Conservation (phyloP, 2,797 vertebrate genomes). For the Gymnoscopelus microlampas region DNA sequence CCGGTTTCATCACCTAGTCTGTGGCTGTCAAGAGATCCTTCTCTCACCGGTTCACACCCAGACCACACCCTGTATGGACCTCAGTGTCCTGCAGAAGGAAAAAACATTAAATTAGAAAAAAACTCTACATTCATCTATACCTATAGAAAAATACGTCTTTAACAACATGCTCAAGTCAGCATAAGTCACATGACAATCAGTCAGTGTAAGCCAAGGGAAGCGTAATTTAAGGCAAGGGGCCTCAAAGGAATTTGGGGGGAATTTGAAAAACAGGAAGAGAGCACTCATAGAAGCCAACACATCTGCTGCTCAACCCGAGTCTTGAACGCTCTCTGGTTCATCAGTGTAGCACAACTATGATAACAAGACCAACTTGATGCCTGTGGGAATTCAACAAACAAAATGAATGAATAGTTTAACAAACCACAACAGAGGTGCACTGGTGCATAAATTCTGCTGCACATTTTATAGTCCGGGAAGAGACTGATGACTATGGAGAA, state of each 20-base stretch:
- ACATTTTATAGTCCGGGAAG: slow-evolving; percentile 18
- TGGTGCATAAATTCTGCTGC: neutral
- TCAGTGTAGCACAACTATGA: slow-evolving; percentile 9
- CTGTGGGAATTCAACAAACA: neutral
- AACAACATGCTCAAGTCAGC: too few species aligned
- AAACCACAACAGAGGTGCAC: slow-evolving; percentile 22
- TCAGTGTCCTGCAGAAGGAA: slow-evolving; percentile 45
- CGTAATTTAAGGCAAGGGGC: slow-evolving; percentile 44
- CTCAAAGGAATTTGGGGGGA: slow-evolving; percentile 46
- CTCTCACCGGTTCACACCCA: slow-evolving; percentile 32
- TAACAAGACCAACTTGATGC: slow-evolving; percentile 11
- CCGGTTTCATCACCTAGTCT: slow-evolving; percentile 81
- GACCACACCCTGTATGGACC: slow-evolving; percentile 30
- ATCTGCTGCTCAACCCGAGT: slow-evolving; percentile 12
- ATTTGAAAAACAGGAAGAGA: slow-evolving; percentile 63
- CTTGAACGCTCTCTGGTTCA: neutral
- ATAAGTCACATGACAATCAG: slow-evolving; percentile 18
- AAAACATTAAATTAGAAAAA: slow-evolving; percentile 7
- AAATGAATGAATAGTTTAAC: slow-evolving; percentile 15
- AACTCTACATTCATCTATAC: neutral
- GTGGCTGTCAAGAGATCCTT: neutral
- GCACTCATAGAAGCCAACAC: slow-evolving; percentile 32
- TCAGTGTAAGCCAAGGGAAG: slow-evolving; percentile 46
- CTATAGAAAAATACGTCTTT: neutral
- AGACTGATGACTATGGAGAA: slow-evolving; percentile 12